These are phyloP conservation scores for Pantherophis alleghaniensis DNA, from an alignment of 2,797 vertebrate genomes.

Conservation along the genomic window DNA sequence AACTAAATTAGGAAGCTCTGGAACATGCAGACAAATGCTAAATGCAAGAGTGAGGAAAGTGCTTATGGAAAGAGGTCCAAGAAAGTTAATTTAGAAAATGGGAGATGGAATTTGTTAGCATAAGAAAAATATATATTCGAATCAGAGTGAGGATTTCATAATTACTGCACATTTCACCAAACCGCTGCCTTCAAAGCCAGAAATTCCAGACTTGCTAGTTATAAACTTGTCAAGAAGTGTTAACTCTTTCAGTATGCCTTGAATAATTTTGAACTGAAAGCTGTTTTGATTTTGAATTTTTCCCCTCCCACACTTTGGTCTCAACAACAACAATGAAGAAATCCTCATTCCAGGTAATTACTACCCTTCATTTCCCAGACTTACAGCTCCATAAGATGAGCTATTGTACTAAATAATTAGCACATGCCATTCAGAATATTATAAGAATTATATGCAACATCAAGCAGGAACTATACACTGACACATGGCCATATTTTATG, in stretches of 20 bases:
- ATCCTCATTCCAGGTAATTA: slow-evolving; percentile 76
- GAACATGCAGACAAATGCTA: neutral
- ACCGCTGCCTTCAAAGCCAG: slow-evolving; percentile 50
- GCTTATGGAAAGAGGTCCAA: slow-evolving; percentile 4
- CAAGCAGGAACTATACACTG: slow-evolving; percentile 75
- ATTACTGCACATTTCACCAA: slow-evolving; percentile 52
- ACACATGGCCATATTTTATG: slow-evolving; percentile 66
- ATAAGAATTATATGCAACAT: slow-evolving; percentile 79
- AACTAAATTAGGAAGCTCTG: slow-evolving; percentile 8
- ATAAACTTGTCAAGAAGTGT: slow-evolving; percentile 63
- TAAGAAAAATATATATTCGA: slow-evolving; percentile 36
- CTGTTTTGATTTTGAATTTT: slow-evolving; percentile 25
- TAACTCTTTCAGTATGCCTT: slow-evolving; percentile 61
- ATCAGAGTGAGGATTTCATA: slow-evolving; percentile 51
- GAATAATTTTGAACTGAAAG: slow-evolving; percentile 41
- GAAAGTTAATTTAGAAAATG: neutral
- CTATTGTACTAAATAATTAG: slow-evolving; percentile 83
- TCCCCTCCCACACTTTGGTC: slow-evolving; percentile 65
- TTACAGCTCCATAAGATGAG: slow-evolving; percentile 75
- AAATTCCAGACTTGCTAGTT: slow-evolving; percentile 58
- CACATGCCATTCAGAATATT: slow-evolving; percentile 81
- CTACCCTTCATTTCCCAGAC: slow-evolving; percentile 71
- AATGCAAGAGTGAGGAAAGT: slow-evolving; percentile 2
- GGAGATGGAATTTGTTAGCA: neutral
- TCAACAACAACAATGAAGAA: slow-evolving; percentile 67